Base-by-base conservation (phyloP, 1,140 invertebrate genomes). In the Sarcophaga peregrina region DNA sequence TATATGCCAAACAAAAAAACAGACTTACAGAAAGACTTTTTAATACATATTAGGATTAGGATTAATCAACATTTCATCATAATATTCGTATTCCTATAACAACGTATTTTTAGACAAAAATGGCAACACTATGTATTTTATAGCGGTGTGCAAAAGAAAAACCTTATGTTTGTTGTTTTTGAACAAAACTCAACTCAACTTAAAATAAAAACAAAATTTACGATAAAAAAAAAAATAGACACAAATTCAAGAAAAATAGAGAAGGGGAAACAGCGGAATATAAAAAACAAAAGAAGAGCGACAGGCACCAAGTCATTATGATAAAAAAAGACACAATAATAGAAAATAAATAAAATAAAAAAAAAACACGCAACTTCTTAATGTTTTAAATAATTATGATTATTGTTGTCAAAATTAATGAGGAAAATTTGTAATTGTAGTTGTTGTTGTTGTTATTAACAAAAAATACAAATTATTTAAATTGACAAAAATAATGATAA, bases 341-440 rank as follows among this genome's bases (percentile, higher is more conserved):
- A 50, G 20, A 50, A 78, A 76, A 72, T 17, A 72, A 76, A 45
- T 47, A 15, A 75, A 75, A 75, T 46, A n/a, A 75, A 75, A 75
- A 8, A 17, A 50, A 76, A 46, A 17, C 75, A 78, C 74, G 46
- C 75, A 50, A 50, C 75, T 17, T 47, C n/a, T 76, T 47, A 47
- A 72, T 72, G 62, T 20, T 17, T 72, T 25, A 72, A 72, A 17
- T 37, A 37, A n/a, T 58, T 58, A n/a, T 58, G 54, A 13, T 15
- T 58, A n/a, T 62, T 62, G 58, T 62, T 68, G 62, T 25, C n/a
- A 20, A 78, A 52, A 17, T 50, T 50, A 3, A 78, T 50, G 37
- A 75, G 11, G 20, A 78, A 13, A 25, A 78, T 78, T 46, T 75
- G 47, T 50, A n/a, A 4, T 48, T 76, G 74, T 50, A 50, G 74